Evolutionary conservation across 2,113 vertebrate species (phyloP), one percentile per base, ranked within the genome.

Genomic region (Rhinopomastus cyanomelas): DNA sequence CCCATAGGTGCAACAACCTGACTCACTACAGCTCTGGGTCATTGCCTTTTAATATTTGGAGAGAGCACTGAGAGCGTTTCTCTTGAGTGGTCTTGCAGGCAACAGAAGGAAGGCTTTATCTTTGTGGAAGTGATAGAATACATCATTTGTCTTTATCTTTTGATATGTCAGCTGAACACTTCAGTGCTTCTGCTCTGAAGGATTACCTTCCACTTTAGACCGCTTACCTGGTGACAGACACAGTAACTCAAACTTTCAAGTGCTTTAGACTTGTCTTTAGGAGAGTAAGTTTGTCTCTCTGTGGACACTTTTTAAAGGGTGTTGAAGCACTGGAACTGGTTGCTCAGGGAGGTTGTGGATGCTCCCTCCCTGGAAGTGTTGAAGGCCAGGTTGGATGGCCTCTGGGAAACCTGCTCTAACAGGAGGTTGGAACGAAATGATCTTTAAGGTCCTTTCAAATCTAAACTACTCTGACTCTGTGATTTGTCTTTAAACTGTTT

Each of bases 21-120:
- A 21, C 39, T 75, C 42, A 60, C 29, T 44, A 56, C 88, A 71
- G 17, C n/a, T 69, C 55, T 71, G 30, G 64, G 51, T 82, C 27
- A 12, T 29, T 69, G 39, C n/a, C 42, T 74, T 90, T 67, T 84
- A 75, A 78, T 90, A 77, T 81, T 91, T 94, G 18, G n/a, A 90
- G 37, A 23, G 30, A 49, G 44, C 23, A 64, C 52, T 21, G 52
- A 57, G 48, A 74, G 59, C n/a, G 11, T 62, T 85, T 87, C 25
- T 69, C 48, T 30, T 36, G 48, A 42, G 60, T 65, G 56, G 61
- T 56, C 56, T 88, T 30, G 22, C 46, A 48, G 79, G 25, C 60
- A 88, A 36, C 6, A 26, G 67, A 85, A 89, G 59, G 10, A 27
- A 79, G 36, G 27, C 39, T 87, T 91, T 81, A 53, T 78, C 34